Base-by-base conservation (phyloP, 53 echinoderm and acorn worm species). In the Paelopatides confundens region DNA sequence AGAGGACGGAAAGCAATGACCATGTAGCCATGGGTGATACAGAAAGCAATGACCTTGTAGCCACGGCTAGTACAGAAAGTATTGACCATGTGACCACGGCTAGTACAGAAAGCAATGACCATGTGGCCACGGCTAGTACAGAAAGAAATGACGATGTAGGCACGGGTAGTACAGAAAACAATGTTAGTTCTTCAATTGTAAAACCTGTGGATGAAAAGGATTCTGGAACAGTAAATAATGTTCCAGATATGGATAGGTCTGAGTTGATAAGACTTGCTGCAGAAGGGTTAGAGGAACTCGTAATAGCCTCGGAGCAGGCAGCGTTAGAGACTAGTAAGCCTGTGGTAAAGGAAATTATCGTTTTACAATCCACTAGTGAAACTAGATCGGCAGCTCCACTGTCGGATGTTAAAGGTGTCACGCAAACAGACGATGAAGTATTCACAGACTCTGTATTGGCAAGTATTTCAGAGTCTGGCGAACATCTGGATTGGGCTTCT, bases 401-500 rank as follows among this genome's bases (percentile, higher is more conserved):
- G 21, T 58, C 58, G 24, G 58, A 58, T 17, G n/a, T 21, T 5
- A 21, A 21, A 0, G 58, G 58, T 58, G 26, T 18, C 24, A 23
- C 58, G 6, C 21, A 58, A 58, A 21, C 58, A 58, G 48, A 48
- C 10, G 58, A 58, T 58, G 58, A 58, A 58, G 58, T 58, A 58
- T 58, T 58, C 24, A 58, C 58, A 58, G 21, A 58, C 5, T 17
- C 12, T 43, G 43, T 6, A 21, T 21, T 21, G 6, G 24, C 58
- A 58, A 23, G 58, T 23, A 1, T 58, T 17, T n/a, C 58, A 18
- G 58, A 58, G 21, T 21, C 58, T 7, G 74, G n/a, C 24, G 74
- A 74, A 39, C 74, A 74, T 40, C 40, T 70, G 40, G 70, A 39
- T 40, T 74, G 74, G 74, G 74, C 74, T 1, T 74, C 74, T 33